phyloP scores from a whole-genome alignment of 2,888 invertebrate genomes.

The Congeria kusceri region DNA sequence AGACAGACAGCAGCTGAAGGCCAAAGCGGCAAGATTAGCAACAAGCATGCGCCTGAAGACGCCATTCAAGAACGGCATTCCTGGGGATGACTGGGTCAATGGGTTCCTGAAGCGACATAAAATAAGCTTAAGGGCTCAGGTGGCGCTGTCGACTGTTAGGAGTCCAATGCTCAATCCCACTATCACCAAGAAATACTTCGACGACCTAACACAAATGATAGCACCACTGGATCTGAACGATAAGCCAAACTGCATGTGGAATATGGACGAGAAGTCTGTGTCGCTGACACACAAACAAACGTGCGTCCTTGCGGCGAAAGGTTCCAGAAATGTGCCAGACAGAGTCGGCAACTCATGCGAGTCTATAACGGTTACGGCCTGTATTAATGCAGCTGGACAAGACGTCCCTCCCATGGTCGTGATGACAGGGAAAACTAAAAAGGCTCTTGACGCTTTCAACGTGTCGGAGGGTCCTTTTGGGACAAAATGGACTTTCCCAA shows the following conservation, averaged over 20 bases:
- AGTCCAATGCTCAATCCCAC: constrained; percentile 14
- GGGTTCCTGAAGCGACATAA: neutral
- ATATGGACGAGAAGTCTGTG: constrained; percentile 45
- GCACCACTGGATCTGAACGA: neutral
- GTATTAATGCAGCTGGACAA: constrained; percentile 44
- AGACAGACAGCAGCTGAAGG: neutral
- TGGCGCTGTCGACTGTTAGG: neutral
- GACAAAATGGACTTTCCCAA: constrained; percentile 41
- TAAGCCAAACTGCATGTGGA: constrained; percentile 17
- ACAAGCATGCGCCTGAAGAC: neutral
- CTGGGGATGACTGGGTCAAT: constrained; percentile 18
- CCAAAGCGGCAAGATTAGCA: neutral
- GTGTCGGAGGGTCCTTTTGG: constrained; percentile 16
- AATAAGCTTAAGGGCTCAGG: neutral
- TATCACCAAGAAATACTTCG: constrained; percentile 11
- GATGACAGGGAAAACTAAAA: constrained; percentile 16
- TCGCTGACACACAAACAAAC: constrained; percentile 40
- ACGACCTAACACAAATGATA: neutral
- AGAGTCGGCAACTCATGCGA: constrained; percentile 19
- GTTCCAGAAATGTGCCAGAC: constrained; percentile 29
- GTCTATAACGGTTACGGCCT: constrained; percentile 39
- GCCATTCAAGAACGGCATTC: constrained; percentile 11
- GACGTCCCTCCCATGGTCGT: constrained; percentile 41
- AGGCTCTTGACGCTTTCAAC: constrained; percentile 3
- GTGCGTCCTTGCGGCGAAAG: constrained; percentile 24